Conservation (phyloP, 2,113 vertebrate genomes). For the Microtus richardsoni region DNA sequence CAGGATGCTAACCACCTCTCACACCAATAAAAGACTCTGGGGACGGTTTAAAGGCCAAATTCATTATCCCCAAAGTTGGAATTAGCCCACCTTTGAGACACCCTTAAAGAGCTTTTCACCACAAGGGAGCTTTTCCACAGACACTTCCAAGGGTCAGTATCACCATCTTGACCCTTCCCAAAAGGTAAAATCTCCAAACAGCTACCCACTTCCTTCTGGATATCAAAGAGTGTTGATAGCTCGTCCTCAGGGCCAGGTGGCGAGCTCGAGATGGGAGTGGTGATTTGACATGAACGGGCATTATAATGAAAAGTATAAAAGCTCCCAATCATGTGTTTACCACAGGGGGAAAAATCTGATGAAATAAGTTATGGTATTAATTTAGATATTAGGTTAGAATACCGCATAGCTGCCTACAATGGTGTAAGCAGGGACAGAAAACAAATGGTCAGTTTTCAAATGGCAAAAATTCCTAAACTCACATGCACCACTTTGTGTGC, state of each 20-base stretch:
- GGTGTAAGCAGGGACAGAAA: neutral
- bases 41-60: neutral
- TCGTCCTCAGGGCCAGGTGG: neutral
- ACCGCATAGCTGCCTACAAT: neutral
- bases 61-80: slow-evolving; percentile 53
- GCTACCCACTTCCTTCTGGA: neutral
- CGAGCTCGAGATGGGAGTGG: neutral
- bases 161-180: neutral
- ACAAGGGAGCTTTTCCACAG: neutral
- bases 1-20: neutral
- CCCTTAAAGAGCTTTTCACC: neutral
- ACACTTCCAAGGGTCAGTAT: neutral
- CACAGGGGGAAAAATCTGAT: neutral
- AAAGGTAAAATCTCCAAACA: neutral
- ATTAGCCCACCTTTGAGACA: neutral
- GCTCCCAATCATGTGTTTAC: neutral
- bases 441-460: neutral
- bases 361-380: neutral
- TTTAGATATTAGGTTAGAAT: neutral
- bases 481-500: neutral
- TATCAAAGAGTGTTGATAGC: neutral
- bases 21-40: neutral
- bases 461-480: slow-evolving; percentile 20
- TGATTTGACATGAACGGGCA: neutral
- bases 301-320: neutral